A percentile compares a stretch with the other conserved stretches of the same genome.
phyloP scores from a whole-genome alignment of 2,113 vertebrate species.

The Antigone vipio region DNA sequence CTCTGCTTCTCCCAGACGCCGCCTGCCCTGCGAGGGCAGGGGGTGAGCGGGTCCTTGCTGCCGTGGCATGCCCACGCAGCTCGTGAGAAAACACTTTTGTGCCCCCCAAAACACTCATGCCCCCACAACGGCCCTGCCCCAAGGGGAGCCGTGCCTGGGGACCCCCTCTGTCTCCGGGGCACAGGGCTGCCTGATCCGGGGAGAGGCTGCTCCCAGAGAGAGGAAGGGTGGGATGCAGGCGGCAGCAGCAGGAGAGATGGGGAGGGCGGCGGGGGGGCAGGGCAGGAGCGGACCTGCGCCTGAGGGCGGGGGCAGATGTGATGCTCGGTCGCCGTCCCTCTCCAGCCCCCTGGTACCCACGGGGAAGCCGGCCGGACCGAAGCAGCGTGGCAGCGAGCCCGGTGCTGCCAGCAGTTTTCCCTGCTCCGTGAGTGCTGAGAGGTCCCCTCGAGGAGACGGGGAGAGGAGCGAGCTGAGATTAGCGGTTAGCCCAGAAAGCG shows the following conservation, averaged over 20 bases:
- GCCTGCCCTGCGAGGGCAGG: rapidly evolving
- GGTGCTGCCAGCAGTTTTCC: rapidly evolving
- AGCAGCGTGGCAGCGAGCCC: too few relatives aligned
- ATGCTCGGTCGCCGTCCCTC: not conserved
- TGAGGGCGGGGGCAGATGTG: not conserved
- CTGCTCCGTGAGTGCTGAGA: not conserved
- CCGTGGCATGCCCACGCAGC: not conserved
- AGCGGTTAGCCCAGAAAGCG: not conserved
- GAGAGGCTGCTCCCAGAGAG: not conserved
- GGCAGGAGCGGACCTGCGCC: not conserved
- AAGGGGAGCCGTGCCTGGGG: not conserved
- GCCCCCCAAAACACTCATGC: too few relatives aligned
- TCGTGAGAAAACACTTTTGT: not conserved
- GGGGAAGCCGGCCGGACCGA: rapidly evolving
- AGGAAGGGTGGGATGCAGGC: not conserved
- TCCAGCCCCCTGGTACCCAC: not conserved
- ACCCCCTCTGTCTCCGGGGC: not conserved
- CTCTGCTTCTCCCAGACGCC: not conserved
- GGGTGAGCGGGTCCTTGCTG: not conserved
- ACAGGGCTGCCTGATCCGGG: not conserved
- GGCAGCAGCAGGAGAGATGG: not conserved
- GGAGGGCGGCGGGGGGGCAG: not conserved
- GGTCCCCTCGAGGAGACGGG: not conserved
- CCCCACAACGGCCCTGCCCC: not conserved
- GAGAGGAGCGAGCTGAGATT: not conserved